Evolutionary conservation across 2,888 invertebrate species (phyloP).

Genomic region (Gerris lacustris): DNA sequence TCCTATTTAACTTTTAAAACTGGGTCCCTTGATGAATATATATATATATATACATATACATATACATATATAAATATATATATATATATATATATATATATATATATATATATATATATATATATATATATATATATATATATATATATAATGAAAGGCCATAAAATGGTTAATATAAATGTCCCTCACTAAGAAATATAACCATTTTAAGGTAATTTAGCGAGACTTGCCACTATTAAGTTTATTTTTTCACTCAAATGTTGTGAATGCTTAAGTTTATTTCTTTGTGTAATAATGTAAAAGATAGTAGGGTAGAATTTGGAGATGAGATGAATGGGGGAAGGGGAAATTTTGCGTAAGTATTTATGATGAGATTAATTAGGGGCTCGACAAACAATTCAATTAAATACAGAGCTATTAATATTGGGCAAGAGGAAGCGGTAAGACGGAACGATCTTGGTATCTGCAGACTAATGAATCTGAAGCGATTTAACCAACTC

Average conservation of each 20-base stretch:
- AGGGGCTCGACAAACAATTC: background rate
- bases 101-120: background rate
- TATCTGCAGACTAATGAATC: background rate
- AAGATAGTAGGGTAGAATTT: no score
- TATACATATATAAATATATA: background rate
- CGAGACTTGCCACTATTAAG: no score
- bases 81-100: constrained; percentile 1
- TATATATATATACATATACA: background rate
- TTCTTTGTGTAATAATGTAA: no score
- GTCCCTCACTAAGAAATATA: no score
- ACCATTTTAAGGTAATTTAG: no score
- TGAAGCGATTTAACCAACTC: background rate
- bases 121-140: constrained; percentile 1
- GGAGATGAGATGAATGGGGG: no score
- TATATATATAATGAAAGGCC: background rate
- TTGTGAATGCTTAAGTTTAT: no score
- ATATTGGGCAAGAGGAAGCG: background rate
- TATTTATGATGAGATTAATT: background rate
- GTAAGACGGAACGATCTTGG: no score
- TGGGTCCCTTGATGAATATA: no score
- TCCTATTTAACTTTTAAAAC: no score
- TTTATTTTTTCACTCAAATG: no score
- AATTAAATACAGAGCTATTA: background rate
- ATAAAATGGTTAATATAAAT: no score
- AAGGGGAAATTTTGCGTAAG: background rate